These are phyloP conservation scores for Fundulus diaphanus DNA, from an alignment of 2,797 vertebrate species.

Conservation along the genomic window DNA sequence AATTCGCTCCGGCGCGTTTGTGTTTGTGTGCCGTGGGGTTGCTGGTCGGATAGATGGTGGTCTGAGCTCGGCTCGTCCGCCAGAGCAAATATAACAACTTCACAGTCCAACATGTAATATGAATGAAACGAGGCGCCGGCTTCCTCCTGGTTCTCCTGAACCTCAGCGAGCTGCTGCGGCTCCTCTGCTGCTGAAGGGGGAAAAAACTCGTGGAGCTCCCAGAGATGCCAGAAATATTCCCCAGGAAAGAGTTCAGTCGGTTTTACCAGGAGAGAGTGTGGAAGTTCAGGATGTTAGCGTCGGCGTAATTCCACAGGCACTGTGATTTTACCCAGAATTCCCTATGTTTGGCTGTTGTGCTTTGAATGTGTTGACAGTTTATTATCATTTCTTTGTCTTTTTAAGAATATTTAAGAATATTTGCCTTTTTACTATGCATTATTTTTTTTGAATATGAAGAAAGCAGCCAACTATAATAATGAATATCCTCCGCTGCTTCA, in stretches of 20 bases:
- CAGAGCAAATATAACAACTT: constrained; percentile 47
- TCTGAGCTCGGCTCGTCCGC: constrained; percentile 33
- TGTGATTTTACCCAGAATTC: constrained; percentile 18
- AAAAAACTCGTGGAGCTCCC: constrained; percentile 30
- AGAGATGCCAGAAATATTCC: constrained; percentile 21
- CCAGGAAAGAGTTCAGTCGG: constrained; percentile 7
- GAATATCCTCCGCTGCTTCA: not conserved
- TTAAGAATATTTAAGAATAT: not conserved
- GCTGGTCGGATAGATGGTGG: constrained; percentile 49
- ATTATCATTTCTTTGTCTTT: not conserved
- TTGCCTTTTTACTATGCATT: not conserved
- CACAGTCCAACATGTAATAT: constrained; percentile 42
- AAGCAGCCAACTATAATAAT: not conserved
- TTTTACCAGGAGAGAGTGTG: constrained; percentile 3
- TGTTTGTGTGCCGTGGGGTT: not conserved
- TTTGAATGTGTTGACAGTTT: not conserved
- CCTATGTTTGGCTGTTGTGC: constrained; percentile 12
- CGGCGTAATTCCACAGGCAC: not conserved
- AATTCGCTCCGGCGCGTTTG: constrained; percentile 29
- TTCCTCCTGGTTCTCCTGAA: constrained; percentile 12
- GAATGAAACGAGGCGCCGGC: constrained; percentile 37
- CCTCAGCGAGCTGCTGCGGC: constrained; percentile 14
- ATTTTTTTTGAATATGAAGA: not conserved
- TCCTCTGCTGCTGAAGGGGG: constrained; percentile 17
- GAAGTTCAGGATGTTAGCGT: constrained; percentile 5